Evolutionary conservation across 2,113 vertebrate genomes (phyloP), one percentile per base, ranked within the genome.

Genomic region (Anarrhichthys ocellatus): DNA sequence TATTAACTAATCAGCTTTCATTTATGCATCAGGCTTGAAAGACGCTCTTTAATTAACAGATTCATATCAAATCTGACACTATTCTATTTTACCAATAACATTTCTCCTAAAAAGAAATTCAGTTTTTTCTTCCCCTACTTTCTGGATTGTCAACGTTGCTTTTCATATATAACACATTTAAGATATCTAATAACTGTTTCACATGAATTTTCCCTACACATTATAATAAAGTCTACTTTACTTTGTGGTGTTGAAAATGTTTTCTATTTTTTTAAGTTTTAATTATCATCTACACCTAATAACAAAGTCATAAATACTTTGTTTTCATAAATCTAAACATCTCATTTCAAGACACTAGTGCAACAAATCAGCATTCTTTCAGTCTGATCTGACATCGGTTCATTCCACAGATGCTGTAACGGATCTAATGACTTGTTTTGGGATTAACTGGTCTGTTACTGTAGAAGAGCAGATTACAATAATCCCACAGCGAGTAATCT

Each of bases 401-500:
- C 38, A 54, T 52, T 40, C 27, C 9, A 17, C 32, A 5, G 4
- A 18, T 0, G 1, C 40, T 50, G 6, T 70, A 20, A 22, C 6
- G 1, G n/a, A 15, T 50, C 42, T 20, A 22, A 46, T 62, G 54
- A 6, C 22, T 48, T 11, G 40, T 61, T 61, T 32, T 0, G 44
- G 15, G 67, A 79, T 63, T 63, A 52, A 29, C 6, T 38, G 29
- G 5, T 59, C 20, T 36, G 54, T 46, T 17, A 17, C 22, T 22
- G 27, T 13, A 1, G 32, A 56, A 38, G 27, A 58, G 2, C 61
- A 42, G 38, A 40, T 73, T 59, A 65, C 63, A 15, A 32, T 75
- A 75, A 75, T 69, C 73, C 74, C 72, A 52, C n/a, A 15, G n/a
- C 3, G 48, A 69, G 69, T 65, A 8, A 73, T 76, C 73, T 20